phyloP scores from a whole-genome alignment of 1,140 invertebrate genomes.

The Tetragnatha versicolor region DNA sequence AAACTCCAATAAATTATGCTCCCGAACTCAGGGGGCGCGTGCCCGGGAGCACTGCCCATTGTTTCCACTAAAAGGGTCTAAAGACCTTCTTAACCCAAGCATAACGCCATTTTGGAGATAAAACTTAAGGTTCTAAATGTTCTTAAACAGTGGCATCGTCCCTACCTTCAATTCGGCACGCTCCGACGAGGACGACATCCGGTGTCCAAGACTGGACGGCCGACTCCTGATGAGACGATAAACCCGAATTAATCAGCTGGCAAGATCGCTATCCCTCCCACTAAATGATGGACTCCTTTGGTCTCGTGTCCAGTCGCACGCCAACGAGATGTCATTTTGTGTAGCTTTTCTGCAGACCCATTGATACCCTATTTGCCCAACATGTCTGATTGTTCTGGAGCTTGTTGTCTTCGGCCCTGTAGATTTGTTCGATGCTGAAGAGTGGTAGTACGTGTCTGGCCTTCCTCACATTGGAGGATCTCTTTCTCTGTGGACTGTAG shows the following conservation, averaged over 20 bases:
- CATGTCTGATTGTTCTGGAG: too few species aligned
- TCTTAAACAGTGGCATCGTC: conserved; percentile 15
- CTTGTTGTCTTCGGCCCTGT: too few species aligned
- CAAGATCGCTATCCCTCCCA: too few species aligned
- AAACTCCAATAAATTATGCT: neutral
- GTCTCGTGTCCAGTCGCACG: conserved; percentile 7
- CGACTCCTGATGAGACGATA: conserved; percentile 12
- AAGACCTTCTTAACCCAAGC: conserved; percentile 1
- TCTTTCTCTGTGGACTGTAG: too few species aligned
- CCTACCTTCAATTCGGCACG: conserved; percentile 49
- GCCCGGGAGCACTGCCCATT: conserved; percentile 21
- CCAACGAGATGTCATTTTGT: too few species aligned
- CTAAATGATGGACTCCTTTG: neutral
- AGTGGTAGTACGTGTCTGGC: too few species aligned
- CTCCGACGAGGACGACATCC: conserved; percentile 41
- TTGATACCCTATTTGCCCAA: too few species aligned
- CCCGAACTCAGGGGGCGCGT: neutral
- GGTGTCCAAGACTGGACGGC: conserved; percentile 18
- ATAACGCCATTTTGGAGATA: conserved; percentile 6
- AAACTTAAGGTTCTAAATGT: too few species aligned
- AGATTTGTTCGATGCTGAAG: too few species aligned
- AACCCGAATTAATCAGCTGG: too few species aligned
- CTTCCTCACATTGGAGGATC: too few species aligned
- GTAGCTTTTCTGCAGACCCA: too few species aligned
- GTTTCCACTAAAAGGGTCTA: neutral